Percentiles rank a stretch among this genome's conserved stretches.
Evolutionary conservation across 2,888 invertebrate genomes (phyloP).

Genomic region (Bellardia pandia): DNA sequence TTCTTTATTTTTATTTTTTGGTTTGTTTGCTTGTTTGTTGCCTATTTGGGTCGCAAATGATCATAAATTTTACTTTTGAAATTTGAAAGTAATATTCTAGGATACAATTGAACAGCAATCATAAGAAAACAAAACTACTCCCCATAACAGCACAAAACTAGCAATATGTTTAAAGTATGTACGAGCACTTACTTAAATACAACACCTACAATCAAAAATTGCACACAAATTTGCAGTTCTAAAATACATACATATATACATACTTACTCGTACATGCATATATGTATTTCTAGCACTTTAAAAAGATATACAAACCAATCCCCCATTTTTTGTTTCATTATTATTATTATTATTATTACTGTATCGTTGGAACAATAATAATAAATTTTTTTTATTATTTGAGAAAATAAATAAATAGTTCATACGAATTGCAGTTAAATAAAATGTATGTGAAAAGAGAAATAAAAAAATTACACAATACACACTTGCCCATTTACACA

Average conservation of each 20-base stretch:
- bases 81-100: conserved; percentile 69
- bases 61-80: conserved; percentile 67
- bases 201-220: conserved; percentile 67
- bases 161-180: conserved; percentile 21
- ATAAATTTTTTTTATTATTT: conserved; percentile 46
- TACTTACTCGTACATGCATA: no score
- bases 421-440: conserved; percentile 2
- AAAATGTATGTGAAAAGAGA: not conserved
- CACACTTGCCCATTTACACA: conserved; percentile 3
- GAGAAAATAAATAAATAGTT: conserved; percentile 36
- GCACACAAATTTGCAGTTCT: conserved; percentile 50
- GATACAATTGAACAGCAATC: conserved; percentile 17
- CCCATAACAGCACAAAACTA: not conserved
- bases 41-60: conserved; percentile 36
- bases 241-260: no score
- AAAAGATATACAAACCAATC: conserved; percentile 72
- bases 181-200: conserved; percentile 49
- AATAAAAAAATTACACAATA: conserved; percentile 36
- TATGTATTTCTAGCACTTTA: conserved; percentile 28
- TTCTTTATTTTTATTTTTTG: conserved; percentile 7
- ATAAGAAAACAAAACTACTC: conserved; percentile 5
- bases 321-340: conserved; percentile 32
- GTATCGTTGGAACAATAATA: conserved; percentile 50
- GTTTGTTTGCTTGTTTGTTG: not conserved
- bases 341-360: conserved; percentile 3